phyloP scores from a whole-genome alignment of 2,888 invertebrate genomes.

The Erebia palarica region DNA sequence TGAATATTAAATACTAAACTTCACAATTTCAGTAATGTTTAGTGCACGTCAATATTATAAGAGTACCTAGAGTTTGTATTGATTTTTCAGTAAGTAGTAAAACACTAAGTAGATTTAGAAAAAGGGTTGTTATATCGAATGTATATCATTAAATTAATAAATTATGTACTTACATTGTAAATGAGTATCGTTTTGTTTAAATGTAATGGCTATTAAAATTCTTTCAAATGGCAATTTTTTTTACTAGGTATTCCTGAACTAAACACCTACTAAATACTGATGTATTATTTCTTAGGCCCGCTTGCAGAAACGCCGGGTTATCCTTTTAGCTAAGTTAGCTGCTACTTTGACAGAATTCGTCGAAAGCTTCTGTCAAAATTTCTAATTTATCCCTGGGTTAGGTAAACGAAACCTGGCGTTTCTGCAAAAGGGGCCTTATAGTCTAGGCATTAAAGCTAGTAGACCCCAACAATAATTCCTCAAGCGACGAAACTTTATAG shows the following conservation, averaged over 20 bases:
- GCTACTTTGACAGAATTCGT: no score
- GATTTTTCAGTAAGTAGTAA: constrained; percentile 21
- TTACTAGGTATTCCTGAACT: constrained; percentile 1
- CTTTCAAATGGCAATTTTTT: constrained; percentile 57
- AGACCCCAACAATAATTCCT: no score
- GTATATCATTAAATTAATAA: constrained; percentile 50
- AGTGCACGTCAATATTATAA: not conserved
- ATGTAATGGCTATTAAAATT: constrained; percentile 69
- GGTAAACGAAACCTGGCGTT: no score
- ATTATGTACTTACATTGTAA: constrained; percentile 40
- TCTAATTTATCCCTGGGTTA: no score
- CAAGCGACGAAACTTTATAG: no score
- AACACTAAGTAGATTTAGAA: constrained; percentile 32
- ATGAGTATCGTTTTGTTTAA: constrained; percentile 56
- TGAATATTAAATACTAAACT: not conserved
- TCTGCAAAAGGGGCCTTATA: no score
- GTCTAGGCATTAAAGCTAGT: no score
- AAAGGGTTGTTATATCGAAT: constrained; percentile 45
- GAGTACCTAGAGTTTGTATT: constrained; percentile 21
- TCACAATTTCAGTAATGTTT: constrained; percentile 24
- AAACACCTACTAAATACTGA: no score
- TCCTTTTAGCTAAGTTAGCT: no score
- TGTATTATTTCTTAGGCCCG: no score
- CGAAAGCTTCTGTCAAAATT: no score
- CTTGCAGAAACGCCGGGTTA: no score